A percentile compares a stretch with the other conserved stretches of the same genome.
Conservation (phyloP, 2,888 invertebrate species). For the Tinea semifulvella region DNA sequence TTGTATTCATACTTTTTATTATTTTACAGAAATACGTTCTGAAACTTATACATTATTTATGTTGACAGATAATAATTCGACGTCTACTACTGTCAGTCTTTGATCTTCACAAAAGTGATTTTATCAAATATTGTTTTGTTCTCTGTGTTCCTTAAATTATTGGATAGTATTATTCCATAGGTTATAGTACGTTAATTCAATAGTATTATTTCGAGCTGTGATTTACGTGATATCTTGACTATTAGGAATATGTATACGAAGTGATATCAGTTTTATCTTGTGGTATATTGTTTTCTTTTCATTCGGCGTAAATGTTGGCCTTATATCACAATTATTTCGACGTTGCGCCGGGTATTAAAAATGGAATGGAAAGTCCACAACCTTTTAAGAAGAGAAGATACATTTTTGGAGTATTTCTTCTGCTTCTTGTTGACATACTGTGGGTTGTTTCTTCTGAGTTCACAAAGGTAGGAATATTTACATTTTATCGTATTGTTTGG, state of each 20-base stretch:
- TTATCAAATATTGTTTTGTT: no score
- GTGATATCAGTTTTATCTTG: neutral
- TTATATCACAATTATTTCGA: slow-evolving; percentile 60
- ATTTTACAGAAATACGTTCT: no score
- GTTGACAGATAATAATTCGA: no score
- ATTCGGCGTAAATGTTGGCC: slow-evolving; percentile 43
- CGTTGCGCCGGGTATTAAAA: slow-evolving; percentile 40
- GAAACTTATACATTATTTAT: no score
- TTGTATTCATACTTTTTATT: no score
- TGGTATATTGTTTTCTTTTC: slow-evolving; percentile 5
- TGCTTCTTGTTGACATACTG: slow-evolving; percentile 91
- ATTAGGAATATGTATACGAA: neutral
- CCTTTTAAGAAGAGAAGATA: slow-evolving; percentile 60
- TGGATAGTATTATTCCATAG: no score
- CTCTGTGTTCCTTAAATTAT: no score
- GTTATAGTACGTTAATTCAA: no score
- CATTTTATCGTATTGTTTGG: no score
- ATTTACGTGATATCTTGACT: neutral
- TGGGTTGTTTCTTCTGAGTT: slow-evolving; percentile 97
- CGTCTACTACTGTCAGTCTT: no score
- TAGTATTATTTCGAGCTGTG: no score
- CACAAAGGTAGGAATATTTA: slow-evolving; percentile 76
- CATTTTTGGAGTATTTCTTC: slow-evolving; percentile 83
- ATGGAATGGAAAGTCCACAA: slow-evolving; percentile 44
- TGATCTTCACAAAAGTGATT: no score